phyloP scores from a whole-genome alignment of 1,140 invertebrate species.

The Conopomorpha cramerella region DNA sequence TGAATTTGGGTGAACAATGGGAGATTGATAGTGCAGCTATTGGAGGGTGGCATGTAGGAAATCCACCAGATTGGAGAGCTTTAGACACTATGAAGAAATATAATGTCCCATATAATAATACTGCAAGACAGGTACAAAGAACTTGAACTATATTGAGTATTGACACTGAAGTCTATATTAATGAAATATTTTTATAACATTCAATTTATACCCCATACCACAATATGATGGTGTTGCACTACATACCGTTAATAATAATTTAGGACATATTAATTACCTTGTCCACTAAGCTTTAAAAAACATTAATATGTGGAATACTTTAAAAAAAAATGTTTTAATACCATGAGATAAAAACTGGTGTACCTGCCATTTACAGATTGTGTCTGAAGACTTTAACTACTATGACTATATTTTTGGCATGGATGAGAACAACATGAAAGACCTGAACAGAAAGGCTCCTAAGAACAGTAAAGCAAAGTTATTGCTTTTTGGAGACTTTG shows the following conservation, averaged over 20 bases:
- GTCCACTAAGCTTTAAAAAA: too few species aligned
- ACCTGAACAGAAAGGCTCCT: slow-evolving; percentile 67
- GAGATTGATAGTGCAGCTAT: slow-evolving; percentile 87
- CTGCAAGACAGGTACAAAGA: slow-evolving; percentile 73
- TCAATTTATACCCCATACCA: too few species aligned
- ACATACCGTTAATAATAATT: too few species aligned
- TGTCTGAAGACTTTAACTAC: slow-evolving; percentile 70
- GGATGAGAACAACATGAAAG: slow-evolving; percentile 82
- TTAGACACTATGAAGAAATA: slow-evolving; percentile 72
- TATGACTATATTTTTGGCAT: slow-evolving; percentile 92
- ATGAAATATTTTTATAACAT: too few species aligned
- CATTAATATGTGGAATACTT: too few species aligned
- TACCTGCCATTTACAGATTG: slow-evolving; percentile 70
- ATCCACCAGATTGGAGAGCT: slow-evolving; percentile 78
- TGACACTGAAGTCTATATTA: too few species aligned
- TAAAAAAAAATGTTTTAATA: too few species aligned
- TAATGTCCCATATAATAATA: slow-evolving; percentile 73
- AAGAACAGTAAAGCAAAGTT: slow-evolving; percentile 71
- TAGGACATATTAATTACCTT: too few species aligned
- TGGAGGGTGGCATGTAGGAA: slow-evolving; percentile 83
- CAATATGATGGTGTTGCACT: too few species aligned
- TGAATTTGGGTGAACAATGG: slow-evolving; percentile 69
- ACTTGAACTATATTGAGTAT: too few species aligned
- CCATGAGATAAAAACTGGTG: too few species aligned
- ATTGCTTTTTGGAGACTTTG: slow-evolving; percentile 79